Evolutionary conservation across 2,888 invertebrate genomes (phyloP), one percentile per base, ranked within the genome.

Genomic region (Zele albiditarsus): DNA sequence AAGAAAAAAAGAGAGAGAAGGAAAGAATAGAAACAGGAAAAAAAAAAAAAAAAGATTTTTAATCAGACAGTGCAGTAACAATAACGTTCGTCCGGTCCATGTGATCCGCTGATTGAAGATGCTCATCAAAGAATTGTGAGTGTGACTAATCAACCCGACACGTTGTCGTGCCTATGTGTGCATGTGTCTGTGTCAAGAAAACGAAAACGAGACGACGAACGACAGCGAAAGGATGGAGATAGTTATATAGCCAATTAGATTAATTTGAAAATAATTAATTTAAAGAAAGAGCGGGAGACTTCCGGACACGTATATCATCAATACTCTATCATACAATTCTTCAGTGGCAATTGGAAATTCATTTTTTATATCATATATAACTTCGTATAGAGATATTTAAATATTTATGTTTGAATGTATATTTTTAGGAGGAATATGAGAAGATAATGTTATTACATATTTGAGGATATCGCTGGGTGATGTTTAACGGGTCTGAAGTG

Each of bases 41-140:
- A 69, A 46, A 25, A 20, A n/a, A 42, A 53, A 14, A 42, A 67
- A 57, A 23, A 12, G 10, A 25, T 20, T 6, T 33, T 46, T 31
- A 27, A 71, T 62, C 33, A 20, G 4, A 65, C 20, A 23, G n/a
- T 23, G 20, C 33, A 25, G 12, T 65, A 42, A 38, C 14, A 25
- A 12, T 23, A 53, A 42, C 10, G 27, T 27, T 68, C 28, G 25
- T 49, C 70, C 78, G 79, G 84, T 83, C 84, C 84, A 86, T 86
- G 86, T 86, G 86, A 84, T 83, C 82, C 79, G 78, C 81, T 80
- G 79, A 81, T 76, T 83, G 68, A 80, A 80, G 81, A 89, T 89
- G 89, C 87, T 89, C 81, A 89, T 89, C 86, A 89, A 88, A 78
- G 89, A 89, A 87, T 89, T 82, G 89, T 89, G 80, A 88, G 89